These are phyloP conservation scores for Balaenoptera acutorostrata DNA, from an alignment of 2,113 vertebrate genomes.

Conservation along the genomic window DNA sequence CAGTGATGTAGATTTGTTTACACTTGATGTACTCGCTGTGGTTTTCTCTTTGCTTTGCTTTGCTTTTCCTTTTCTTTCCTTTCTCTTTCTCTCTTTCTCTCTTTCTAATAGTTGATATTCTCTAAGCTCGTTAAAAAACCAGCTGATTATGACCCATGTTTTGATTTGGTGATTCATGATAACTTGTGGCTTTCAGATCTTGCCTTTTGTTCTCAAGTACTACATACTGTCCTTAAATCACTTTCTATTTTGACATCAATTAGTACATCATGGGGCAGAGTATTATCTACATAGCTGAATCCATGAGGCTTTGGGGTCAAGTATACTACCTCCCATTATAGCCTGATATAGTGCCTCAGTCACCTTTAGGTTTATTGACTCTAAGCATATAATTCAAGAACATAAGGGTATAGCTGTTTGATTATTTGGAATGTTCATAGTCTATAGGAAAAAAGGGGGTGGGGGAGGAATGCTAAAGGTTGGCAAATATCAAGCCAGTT, in stretches of 20 bases:
- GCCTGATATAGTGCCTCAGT: not conserved
- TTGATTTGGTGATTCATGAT: slow-evolving; percentile 3
- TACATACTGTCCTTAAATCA: slow-evolving; percentile 10
- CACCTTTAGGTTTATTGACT: not conserved
- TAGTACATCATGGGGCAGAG: not conserved
- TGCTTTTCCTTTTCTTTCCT: not conserved
- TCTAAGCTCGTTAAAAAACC: not conserved
- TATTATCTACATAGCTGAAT: not conserved
- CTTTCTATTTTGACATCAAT: not conserved
- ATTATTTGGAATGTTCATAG: slow-evolving; percentile 6
- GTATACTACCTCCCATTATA: not conserved
- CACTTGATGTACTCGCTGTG: not conserved
- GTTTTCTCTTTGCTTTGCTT: not conserved
- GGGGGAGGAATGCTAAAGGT: not conserved
- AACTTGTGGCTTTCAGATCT: not conserved
- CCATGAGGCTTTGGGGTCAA: not conserved
- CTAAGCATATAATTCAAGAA: slow-evolving; percentile 17
- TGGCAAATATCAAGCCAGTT: not conserved
- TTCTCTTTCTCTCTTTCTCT: not conserved
- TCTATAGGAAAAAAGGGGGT: not conserved
- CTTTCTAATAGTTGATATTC: not conserved
- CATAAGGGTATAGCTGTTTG: not conserved
- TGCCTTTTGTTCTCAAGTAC: slow-evolving; percentile 21
- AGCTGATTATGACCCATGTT: not conserved
- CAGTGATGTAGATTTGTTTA: not conserved